A percentile compares a stretch with the other conserved stretches of the same genome.
Evolutionary conservation across 1,140 invertebrate species (phyloP).

Genomic region (Choristoneura fumiferana): DNA sequence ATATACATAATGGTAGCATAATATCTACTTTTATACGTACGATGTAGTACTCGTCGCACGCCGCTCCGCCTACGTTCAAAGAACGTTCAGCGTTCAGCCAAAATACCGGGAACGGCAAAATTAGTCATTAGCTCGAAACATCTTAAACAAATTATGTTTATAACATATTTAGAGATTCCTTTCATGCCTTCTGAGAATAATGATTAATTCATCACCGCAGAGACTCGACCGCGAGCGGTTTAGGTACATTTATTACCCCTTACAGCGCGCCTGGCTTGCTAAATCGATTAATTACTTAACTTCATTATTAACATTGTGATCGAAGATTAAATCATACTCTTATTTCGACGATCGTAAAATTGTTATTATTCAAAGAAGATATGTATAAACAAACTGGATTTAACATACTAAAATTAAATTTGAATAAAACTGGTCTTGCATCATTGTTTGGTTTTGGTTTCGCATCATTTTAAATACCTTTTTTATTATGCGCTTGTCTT

Average conservation of each 20-base stretch:
- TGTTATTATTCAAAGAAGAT: too few species aligned
- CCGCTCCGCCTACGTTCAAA: slow-evolving; percentile 10
- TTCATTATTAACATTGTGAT: not conserved
- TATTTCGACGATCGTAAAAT: too few species aligned
- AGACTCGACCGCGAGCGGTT: not conserved
- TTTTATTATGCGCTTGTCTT: too few species aligned
- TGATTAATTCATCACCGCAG: slow-evolving; percentile 7
- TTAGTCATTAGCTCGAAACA: slow-evolving; percentile 14
- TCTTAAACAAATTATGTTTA: slow-evolving; percentile 18
- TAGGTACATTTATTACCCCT: not conserved
- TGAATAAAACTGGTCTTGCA: too few species aligned
- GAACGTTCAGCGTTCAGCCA: not conserved
- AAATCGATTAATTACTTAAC: not conserved
- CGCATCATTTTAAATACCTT: too few species aligned
- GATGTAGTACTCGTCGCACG: not conserved
- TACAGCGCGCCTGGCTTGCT: not conserved
- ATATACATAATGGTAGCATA: slow-evolving; percentile 2
- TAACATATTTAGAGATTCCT: slow-evolving; percentile 18
- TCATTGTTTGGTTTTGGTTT: too few species aligned
- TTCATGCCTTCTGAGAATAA: slow-evolving; percentile 17
- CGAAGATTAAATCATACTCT: too few species aligned
- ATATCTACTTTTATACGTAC: not conserved
- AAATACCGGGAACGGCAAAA: slow-evolving; percentile 18
- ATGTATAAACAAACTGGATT: too few species aligned
- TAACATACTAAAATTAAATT: too few species aligned